Base-by-base conservation (phyloP, 2,797 vertebrate species). In the Anabas testudineus region DNA sequence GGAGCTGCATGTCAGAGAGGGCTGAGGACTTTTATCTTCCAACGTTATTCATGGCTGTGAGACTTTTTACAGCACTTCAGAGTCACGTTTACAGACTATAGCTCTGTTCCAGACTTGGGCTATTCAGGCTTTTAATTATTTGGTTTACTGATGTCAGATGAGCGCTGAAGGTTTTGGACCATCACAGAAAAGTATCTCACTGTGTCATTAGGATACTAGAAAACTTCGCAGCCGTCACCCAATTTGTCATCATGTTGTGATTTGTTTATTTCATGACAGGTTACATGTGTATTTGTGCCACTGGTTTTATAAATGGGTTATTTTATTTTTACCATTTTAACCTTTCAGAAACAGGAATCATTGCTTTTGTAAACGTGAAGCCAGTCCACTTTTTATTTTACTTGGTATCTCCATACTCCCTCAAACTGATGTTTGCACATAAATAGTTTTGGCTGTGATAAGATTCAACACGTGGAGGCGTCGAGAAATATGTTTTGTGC, bases 21-120 rank as follows among this genome's bases (percentile, higher is more conserved):
- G 28, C 72, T 56, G 69, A 70, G 67, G 74, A 63, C 45, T 59
- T 49, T 42, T 28, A 68, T 47, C 56, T 53, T 75, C 60, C 19
- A 46, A 26, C 30, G 12, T 16, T 3, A 32, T 2, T 46, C 37
- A 19, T 4, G 21, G 8, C 47, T 70, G 41, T 41, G 37, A 52
- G 57, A 45, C 10, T 46, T 48, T 8, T 51, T 7, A 39, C n/a
- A 69, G 19, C 46, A 65, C 41, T 65, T 66, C 36, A 55, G 2
- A 14, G 39, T 54, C 15, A 34, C 10, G 67, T 86, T 80, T 77
- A 86, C 76, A 77, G 46, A 53, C 51, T 18, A 32, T 0, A 64
- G 45, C 34, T 58, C 15, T 14, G 10, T 21, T 52, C 52, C 62
- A 64, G 42, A 71, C 39, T 30, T 12, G 3, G 21, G 43, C 58